phyloP scores from a whole-genome alignment of 2,113 vertebrate species.

The Ploceus nigricollis region DNA sequence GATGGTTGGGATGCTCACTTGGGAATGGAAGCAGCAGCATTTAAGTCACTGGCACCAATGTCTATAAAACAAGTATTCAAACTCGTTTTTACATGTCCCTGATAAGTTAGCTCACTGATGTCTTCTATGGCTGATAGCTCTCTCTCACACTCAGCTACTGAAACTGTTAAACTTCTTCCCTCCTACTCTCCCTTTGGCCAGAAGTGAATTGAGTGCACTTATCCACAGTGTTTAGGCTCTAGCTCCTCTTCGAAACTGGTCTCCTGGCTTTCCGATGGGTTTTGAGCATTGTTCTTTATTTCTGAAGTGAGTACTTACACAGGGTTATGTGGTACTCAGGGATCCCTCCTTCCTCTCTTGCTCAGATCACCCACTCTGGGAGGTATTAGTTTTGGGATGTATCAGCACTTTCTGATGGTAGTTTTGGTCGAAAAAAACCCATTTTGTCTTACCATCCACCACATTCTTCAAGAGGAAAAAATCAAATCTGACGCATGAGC shows the following conservation, averaged over 20 bases:
- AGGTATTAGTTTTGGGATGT: neutral
- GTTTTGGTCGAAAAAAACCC: neutral
- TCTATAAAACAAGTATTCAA: neutral
- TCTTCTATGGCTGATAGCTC: neutral
- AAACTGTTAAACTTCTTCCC: neutral
- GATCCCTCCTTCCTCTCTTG: neutral
- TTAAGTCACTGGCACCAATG: neutral
- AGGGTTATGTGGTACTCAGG: rapidly evolving
- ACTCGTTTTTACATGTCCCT: neutral
- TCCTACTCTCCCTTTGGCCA: neutral
- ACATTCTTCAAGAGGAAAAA: neutral
- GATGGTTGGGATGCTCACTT: neutral
- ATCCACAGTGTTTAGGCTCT: neutral
- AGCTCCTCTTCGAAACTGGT: neutral
- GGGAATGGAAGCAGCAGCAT: neutral
- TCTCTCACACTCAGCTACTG: neutral
- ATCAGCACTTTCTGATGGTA: neutral
- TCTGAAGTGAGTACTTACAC: neutral
- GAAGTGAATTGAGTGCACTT: neutral
- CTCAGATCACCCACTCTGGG: neutral
- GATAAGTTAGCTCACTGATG: neutral
- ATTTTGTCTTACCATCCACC: neutral
- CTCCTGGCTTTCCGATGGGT: neutral
- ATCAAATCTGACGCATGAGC: neutral
- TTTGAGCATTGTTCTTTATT: neutral